phyloP scores from a whole-genome alignment of 1,140 invertebrate species.

The Hypsibius dujardini region DNA sequence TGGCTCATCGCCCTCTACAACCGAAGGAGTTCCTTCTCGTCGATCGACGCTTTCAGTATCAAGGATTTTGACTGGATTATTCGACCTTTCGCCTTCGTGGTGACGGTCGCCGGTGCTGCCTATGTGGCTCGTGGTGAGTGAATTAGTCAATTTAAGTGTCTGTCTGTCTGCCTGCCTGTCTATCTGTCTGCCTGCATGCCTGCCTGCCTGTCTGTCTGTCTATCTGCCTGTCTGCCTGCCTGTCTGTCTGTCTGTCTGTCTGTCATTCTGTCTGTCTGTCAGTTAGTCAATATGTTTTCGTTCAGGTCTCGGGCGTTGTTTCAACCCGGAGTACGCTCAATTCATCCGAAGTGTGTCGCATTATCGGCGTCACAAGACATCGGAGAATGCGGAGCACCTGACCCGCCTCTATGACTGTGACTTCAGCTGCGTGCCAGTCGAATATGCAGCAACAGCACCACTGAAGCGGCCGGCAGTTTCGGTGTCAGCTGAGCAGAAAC shows the following conservation, averaged over 20 bases:
- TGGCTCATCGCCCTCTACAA: neutral
- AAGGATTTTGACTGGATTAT: neutral
- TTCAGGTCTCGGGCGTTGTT: too few relatives aligned
- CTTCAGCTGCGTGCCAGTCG: neutral
- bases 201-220: too few relatives aligned
- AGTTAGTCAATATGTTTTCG: too few relatives aligned
- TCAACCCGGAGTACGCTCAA: too few relatives aligned
- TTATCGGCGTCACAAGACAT: neutral
- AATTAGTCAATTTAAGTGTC: too few relatives aligned
- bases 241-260: too few relatives aligned
- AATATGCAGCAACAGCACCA: neutral
- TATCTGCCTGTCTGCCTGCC: too few relatives aligned
- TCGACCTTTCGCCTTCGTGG: neutral
- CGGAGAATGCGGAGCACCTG: neutral
- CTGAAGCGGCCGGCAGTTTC: neutral
- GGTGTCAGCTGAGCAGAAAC: neutral
- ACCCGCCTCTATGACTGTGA: neutral
- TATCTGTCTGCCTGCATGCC: too few relatives aligned
- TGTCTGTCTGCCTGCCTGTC: too few relatives aligned
- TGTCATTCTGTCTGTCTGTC: too few relatives aligned
- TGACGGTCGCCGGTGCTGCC: neutral
- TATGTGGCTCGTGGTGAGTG: neutral
- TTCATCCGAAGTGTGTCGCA: too few relatives aligned
- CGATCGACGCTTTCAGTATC: neutral
- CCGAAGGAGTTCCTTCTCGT: neutral